Evolutionary conservation across 1,140 invertebrate species (phyloP).

Genomic region (Heliothis subflexa): DNA sequence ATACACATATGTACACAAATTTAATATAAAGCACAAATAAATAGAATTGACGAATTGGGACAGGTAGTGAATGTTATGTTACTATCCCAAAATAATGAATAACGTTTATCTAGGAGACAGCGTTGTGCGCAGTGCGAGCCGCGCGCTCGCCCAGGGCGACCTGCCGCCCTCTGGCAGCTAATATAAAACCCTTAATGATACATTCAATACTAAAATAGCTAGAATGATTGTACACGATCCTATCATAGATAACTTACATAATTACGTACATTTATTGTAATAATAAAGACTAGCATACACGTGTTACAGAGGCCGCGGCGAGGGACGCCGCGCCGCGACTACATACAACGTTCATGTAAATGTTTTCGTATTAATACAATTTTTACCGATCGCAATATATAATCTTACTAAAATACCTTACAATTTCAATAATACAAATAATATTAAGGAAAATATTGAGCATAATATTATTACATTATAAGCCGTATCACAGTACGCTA

Average conservation of each 20-base stretch:
- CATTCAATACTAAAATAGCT: slow-evolving; percentile 71
- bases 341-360: slow-evolving; percentile 52
- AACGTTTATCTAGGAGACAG: background rate
- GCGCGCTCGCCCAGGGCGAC: background rate
- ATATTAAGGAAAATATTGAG: slow-evolving; percentile 74
- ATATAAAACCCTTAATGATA: slow-evolving; percentile 73
- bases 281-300: slow-evolving; percentile 83
- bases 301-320: slow-evolving; percentile 57
- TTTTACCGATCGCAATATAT: slow-evolving; percentile 57
- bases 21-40: no score
- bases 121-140: background rate
- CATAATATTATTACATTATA: slow-evolving; percentile 73
- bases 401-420: slow-evolving; percentile 64
- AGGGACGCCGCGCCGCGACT: background rate
- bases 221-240: slow-evolving; percentile 70
- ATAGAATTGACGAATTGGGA: no score
- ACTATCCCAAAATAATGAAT: no score
- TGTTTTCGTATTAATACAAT: slow-evolving; percentile 65
- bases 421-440: slow-evolving; percentile 65
- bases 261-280: slow-evolving; percentile 78
- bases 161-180: slow-evolving; percentile 44
- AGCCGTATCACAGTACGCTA: slow-evolving; percentile 83
- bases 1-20: no score
- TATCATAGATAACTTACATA: slow-evolving; percentile 78
- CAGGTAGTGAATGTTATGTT: no score